Percentiles rank a stretch among this genome's conserved stretches.
These are phyloP conservation scores for Centruroides sculpturatus DNA, from an alignment of 1,140 invertebrate species.

Conservation along the genomic window DNA sequence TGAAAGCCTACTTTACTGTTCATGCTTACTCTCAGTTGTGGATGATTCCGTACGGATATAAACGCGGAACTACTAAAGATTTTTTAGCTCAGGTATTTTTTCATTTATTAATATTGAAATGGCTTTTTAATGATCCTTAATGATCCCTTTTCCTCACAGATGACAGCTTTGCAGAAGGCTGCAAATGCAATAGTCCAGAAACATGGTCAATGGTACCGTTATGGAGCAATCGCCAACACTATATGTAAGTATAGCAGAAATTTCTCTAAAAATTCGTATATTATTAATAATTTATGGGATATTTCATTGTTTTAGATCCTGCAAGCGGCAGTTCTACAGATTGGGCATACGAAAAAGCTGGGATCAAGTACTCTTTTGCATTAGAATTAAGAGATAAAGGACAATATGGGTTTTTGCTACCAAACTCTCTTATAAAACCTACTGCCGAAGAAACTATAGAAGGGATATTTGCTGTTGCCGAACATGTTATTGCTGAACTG, in stretches of 20 bases:
- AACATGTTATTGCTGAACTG: no score
- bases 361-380: slow-evolving; percentile 28
- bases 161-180: slow-evolving; percentile 6
- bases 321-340: slow-evolving; percentile 29
- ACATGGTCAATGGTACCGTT: slow-evolving; percentile 11
- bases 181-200: background rate
- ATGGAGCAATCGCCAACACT: slow-evolving; percentile 10
- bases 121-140: no score
- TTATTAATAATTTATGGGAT: no score
- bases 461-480: no score
- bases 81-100: slow-evolving; percentile 28
- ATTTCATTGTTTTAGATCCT: slow-evolving; percentile 19
- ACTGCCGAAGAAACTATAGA: slow-evolving; percentile 57
- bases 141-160: background rate
- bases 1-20: slow-evolving; percentile 15
- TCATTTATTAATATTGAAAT: no score
- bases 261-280: no score
- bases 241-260: slow-evolving; percentile 8
- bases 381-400: slow-evolving; percentile 26
- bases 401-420: slow-evolving; percentile 35
- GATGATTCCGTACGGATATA: slow-evolving; percentile 58
- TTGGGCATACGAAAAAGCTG: slow-evolving; percentile 28
- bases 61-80: slow-evolving; percentile 30
- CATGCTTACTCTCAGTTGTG: slow-evolving; percentile 22
- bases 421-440: slow-evolving; percentile 43